A percentile compares a stretch with the other conserved stretches of the same genome.
phyloP scores from a whole-genome alignment of 1,140 invertebrate species.

The Cydia splendana region DNA sequence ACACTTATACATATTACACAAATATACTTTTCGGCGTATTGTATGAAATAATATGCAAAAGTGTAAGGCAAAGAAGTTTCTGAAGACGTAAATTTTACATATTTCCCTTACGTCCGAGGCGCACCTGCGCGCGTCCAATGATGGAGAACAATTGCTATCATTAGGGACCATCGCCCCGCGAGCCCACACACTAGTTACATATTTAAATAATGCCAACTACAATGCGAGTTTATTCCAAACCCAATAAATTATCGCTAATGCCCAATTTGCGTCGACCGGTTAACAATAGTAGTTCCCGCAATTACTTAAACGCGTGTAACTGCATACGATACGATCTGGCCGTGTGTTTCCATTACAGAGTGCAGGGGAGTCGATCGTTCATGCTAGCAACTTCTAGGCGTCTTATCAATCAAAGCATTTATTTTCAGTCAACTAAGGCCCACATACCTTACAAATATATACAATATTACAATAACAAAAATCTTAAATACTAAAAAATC shows the following conservation, averaged over 20 bases:
- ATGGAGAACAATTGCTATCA: conserved; percentile 75
- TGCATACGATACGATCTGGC: conserved; percentile 71
- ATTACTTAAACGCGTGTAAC: conserved; percentile 78
- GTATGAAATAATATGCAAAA: no score
- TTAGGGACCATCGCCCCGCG: conserved; percentile 62
- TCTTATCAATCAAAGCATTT: no score
- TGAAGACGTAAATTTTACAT: conserved; percentile 26
- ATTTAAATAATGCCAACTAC: conserved; percentile 70
- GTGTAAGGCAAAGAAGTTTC: no score
- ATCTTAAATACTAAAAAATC: no score
- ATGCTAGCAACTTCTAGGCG: not conserved
- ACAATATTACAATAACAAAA: no score
- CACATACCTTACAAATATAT: no score
- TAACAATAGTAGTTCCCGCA: conserved; percentile 77
- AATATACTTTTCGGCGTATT: no score
- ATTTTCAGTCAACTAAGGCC: no score
- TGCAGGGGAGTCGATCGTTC: not conserved
- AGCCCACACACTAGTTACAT: conserved; percentile 62
- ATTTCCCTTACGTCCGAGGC: conserved; percentile 40
- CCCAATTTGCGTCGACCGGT: conserved; percentile 75
- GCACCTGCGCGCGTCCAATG: conserved; percentile 59
- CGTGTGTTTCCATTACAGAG: conserved; percentile 10
- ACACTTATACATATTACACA: no score
- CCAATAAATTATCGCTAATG: conserved; percentile 78
- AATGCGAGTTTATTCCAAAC: conserved; percentile 74